Base-by-base conservation (phyloP, 2,888 invertebrate genomes). In the Lamellibrachia satsuma region DNA sequence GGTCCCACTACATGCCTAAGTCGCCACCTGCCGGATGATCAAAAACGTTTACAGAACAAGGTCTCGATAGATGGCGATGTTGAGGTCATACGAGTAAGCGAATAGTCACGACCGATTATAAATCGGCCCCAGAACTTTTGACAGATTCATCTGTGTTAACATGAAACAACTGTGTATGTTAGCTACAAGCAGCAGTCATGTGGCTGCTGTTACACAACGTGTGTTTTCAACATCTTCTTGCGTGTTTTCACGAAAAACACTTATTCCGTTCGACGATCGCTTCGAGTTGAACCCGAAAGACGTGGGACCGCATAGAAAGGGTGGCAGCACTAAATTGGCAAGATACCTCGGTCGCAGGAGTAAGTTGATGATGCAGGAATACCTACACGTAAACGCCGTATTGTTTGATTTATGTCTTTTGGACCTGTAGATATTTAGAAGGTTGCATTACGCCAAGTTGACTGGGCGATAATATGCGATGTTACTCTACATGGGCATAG, bases 211-310 rank as follows among this genome's bases (percentile, higher is more conserved):
- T 3, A n/a, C 75, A 75, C 75, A 22, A 75, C 75, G 75, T 15
- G n/a, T 75, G 75, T 75, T 75, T 75, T 75, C 75, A 6, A 75
- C 75, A 75, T 75, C 75, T 75, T 22, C 22, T 15, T 22, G 75
- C 75, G 6, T 75, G 75, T 75, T 75, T 75, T 6, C 75, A 75
- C 75, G 75, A 75, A 75, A 75, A 75, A 75, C 75, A 75, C 75
- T 75, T 6, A 15, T 75, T 8, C 93, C 94, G 3, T 94, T 92
- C 75, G 94, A 94, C 55, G 91, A 90, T 57, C 90, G 94, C 27
- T 94, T 93, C 91, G 93, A 93, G 55, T 52, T 93, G 9, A 91
- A 92, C n/a, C 92, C 93, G 27, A 93, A 92, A 60, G 93, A 94
- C 60, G 94, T 93, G 8, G 93, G 92, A 51, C 92, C 93, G 52